Evolutionary conservation across 2,888 invertebrate species (phyloP).

Genomic region (Drosophila kuntzei): DNA sequence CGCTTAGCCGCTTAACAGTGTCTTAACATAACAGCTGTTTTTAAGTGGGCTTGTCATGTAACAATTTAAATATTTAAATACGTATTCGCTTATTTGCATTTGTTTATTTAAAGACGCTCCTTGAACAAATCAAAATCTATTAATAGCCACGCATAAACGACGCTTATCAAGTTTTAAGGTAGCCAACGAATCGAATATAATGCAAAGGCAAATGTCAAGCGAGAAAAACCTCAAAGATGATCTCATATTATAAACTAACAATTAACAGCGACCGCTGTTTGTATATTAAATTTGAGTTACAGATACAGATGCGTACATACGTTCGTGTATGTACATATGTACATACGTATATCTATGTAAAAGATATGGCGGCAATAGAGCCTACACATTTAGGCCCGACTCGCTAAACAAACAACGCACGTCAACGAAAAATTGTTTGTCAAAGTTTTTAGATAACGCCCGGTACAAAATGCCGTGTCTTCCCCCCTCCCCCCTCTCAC

Average conservation of each 20-base stretch:
- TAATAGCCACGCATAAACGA: conserved; percentile 43
- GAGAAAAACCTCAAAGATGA: conserved; percentile 53
- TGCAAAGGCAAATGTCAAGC: conserved; percentile 49
- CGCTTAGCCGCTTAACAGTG: conserved; percentile 21
- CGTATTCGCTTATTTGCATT: conserved; percentile 1
- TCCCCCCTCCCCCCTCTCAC: conserved; percentile 3
- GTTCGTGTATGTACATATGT: conserved; percentile 9
- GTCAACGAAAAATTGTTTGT: conserved; percentile 75
- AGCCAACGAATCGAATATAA: conserved; percentile 33
- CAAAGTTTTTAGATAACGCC: conserved; percentile 78
- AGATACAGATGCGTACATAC: conserved; percentile 6
- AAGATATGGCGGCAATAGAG: conserved; percentile 54
- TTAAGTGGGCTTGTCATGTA: conserved; percentile 35
- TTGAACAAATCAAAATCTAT: conserved; percentile 40
- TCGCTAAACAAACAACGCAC: conserved; percentile 69
- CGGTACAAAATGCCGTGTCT: conserved; percentile 30
- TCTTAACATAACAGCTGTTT: conserved; percentile 40
- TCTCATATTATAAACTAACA: conserved; percentile 78
- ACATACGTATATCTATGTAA: conserved; percentile 25
- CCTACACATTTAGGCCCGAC: conserved; percentile 50
- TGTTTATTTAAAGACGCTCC: conserved; percentile 24
- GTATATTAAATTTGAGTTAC: conserved; percentile 67
- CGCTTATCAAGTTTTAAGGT: conserved; percentile 54
- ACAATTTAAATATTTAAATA: conserved; percentile 6
- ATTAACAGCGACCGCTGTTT: conserved; percentile 70